phyloP scores from a whole-genome alignment of 2,113 vertebrate genomes.

The Zosterops hypoxanthus region DNA sequence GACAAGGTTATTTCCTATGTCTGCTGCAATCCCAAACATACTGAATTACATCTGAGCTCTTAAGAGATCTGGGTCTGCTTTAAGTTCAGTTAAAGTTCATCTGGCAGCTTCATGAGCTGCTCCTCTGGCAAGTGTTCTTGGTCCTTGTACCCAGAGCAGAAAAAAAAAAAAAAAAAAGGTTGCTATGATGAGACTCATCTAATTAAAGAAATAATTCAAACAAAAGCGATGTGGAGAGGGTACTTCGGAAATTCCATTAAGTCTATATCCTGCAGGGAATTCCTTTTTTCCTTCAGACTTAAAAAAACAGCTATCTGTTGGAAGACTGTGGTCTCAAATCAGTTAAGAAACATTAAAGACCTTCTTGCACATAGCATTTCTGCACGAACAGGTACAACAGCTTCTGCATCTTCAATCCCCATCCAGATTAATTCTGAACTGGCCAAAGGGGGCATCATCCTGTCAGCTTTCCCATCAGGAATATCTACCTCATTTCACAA shows the following conservation, averaged over 20 bases:
- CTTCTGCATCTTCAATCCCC: neutral
- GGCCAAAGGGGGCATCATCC: neutral
- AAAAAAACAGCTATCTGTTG: neutral
- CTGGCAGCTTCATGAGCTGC: neutral
- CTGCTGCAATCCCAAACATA: slow-evolving; percentile 5
- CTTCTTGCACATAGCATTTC: neutral
- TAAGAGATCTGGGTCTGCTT: neutral
- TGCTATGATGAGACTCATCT: neutral
- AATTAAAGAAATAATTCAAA: neutral
- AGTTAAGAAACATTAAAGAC: neutral
- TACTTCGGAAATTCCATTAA: neutral
- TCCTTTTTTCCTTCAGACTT: neutral
- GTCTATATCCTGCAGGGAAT: neutral
- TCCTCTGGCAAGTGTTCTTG: neutral
- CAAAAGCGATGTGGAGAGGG: neutral
- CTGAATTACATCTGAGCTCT: slow-evolving; percentile 12
- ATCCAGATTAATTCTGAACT: neutral
- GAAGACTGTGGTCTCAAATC: neutral
- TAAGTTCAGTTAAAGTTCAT: slow-evolving; percentile 53
- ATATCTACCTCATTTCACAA: neutral
- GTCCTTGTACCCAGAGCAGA: neutral
- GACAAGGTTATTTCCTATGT: slow-evolving; percentile 17
- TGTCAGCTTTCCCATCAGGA: neutral
- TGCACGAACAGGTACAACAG: neutral
- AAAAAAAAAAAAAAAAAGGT: neutral